phyloP scores from a whole-genome alignment of 2,888 invertebrate genomes.

The Panzeria rudis region DNA sequence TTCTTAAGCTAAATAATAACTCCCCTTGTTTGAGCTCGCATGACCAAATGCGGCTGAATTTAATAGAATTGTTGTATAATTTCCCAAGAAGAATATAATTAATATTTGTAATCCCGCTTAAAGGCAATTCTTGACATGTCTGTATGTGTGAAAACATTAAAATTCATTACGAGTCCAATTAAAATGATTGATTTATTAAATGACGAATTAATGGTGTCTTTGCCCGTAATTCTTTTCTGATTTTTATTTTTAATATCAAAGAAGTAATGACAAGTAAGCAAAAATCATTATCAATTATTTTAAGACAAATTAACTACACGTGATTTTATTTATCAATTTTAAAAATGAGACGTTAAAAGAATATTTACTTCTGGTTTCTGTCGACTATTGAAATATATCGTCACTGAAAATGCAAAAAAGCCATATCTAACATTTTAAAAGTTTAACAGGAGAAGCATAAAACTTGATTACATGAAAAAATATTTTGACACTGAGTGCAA shows the following conservation, averaged over 20 bases:
- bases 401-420: no score
- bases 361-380: no score
- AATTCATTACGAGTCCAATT: slow-evolving; percentile 1
- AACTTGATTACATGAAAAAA: no score
- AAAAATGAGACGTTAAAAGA: not conserved
- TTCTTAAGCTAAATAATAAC: not conserved
- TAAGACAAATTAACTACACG: not conserved
- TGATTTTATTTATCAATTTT: not conserved
- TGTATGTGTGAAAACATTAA: not conserved
- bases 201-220: slow-evolving; percentile 7
- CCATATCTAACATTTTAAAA: no score
- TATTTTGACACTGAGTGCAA: no score
- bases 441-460: no score
- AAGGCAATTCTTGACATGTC: not conserved
- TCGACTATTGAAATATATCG: no score
- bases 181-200: slow-evolving; percentile 40
- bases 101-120: not conserved
- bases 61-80: not conserved
- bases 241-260: not conserved
- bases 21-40: not conserved
- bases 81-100: not conserved
- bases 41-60: no score
- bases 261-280: not conserved
- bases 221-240: no score
- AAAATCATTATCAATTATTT: not conserved